phyloP scores from a whole-genome alignment of 2,797 vertebrate species.

The Clamator glandarius region DNA sequence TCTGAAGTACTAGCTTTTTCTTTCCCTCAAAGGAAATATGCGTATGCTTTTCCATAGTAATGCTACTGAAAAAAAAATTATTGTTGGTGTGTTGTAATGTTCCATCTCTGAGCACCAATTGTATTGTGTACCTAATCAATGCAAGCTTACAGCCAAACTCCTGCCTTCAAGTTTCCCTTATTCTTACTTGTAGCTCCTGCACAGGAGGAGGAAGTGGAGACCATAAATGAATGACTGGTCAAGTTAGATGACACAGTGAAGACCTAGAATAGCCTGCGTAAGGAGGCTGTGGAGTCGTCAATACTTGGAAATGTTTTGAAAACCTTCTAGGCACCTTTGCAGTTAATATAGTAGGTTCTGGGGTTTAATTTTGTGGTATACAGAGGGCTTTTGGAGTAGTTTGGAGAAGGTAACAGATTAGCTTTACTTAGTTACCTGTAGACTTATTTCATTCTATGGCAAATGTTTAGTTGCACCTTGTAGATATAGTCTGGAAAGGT shows the following conservation, averaged over 20 bases:
- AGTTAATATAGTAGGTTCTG: not conserved
- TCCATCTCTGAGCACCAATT: not conserved
- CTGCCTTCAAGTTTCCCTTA: not conserved
- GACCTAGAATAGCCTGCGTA: not conserved
- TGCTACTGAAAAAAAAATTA: not conserved
- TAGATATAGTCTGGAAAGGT: not conserved
- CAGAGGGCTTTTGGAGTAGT: too few relatives aligned
- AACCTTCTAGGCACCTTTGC: not conserved
- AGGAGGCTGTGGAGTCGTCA: not conserved
- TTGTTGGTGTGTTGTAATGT: fast-evolving
- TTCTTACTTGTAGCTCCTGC: not conserved
- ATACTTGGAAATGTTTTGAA: not conserved
- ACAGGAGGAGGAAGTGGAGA: not conserved
- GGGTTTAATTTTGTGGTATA: too few relatives aligned
- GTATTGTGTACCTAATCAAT: not conserved
- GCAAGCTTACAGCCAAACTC: not conserved
- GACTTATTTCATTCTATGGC: not conserved
- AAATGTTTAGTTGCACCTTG: not conserved
- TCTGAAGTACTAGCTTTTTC: not conserved
- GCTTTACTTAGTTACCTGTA: not conserved
- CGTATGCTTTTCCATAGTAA: not conserved
- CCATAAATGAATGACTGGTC: not conserved
- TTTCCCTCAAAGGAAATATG: not conserved
- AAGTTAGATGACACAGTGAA: not conserved
- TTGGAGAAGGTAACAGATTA: not conserved